Conservation (phyloP, 2,113 vertebrate species). For the Nothobranchius furzeri region DNA sequence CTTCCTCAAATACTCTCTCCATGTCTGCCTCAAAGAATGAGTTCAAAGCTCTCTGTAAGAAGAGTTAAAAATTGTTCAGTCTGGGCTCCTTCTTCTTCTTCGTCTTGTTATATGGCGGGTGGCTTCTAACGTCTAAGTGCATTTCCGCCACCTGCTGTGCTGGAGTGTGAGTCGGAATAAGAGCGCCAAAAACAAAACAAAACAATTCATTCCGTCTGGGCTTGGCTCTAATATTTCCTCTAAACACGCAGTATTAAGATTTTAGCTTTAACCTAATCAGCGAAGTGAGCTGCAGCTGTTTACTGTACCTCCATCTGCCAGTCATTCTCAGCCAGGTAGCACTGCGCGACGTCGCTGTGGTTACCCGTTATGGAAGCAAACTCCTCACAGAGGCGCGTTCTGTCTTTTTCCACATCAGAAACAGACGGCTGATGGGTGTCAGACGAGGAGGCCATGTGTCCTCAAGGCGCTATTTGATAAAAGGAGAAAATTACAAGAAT, state of each 20-base stretch:
- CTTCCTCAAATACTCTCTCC: slow-evolving; percentile 74
- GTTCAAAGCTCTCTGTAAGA: slow-evolving; percentile 73
- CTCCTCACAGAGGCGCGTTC: slow-evolving; percentile 77
- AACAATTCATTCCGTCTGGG: too few species aligned
- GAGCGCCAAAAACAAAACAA: too few species aligned
- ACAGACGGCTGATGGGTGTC: slow-evolving; percentile 26
- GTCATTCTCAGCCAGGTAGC: slow-evolving; percentile 81
- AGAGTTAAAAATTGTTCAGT: too few species aligned
- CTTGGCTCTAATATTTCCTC: too few species aligned
- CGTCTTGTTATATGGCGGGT: too few species aligned
- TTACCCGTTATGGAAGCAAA: slow-evolving; percentile 80
- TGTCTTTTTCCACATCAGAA: slow-evolving; percentile 59
- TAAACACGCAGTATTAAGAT: too few species aligned
- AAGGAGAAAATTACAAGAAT: not conserved
- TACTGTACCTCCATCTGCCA: slow-evolving; percentile 87
- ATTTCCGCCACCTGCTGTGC: too few species aligned
- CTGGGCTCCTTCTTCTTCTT: too few species aligned
- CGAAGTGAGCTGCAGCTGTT: not conserved
- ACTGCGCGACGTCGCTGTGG: slow-evolving; percentile 77
- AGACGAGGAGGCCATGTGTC: slow-evolving; percentile 41
- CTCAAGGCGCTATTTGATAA: not conserved
- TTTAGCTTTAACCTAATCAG: not conserved
- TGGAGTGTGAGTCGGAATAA: too few species aligned
- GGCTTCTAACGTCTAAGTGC: too few species aligned
- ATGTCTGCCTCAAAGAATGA: slow-evolving; percentile 80